These are phyloP conservation scores for Gephyroberyx darwinii DNA, from an alignment of 2,797 vertebrate genomes.

Conservation along the genomic window DNA sequence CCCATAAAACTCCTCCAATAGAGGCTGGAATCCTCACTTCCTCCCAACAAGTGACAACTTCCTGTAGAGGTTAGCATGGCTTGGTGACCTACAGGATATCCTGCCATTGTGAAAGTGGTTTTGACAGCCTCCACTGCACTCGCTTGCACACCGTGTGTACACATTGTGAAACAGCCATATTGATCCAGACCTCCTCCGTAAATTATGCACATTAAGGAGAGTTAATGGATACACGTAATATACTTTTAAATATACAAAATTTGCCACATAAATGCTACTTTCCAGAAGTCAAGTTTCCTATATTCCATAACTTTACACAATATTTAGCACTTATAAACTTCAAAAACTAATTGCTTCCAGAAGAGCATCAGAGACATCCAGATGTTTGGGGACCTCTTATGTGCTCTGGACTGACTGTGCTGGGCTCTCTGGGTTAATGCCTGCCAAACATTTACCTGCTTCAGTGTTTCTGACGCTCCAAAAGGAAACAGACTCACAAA, in stretches of 20 bases:
- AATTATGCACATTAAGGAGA: constrained; percentile 44
- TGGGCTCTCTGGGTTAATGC: constrained; percentile 71
- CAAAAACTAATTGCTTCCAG: constrained; percentile 69
- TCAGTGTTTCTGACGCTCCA: constrained; percentile 68
- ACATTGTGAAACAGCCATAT: constrained; percentile 43
- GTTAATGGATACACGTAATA: not conserved
- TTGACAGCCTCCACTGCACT: constrained; percentile 69
- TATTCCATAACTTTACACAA: constrained; percentile 34
- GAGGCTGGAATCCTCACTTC: constrained; percentile 78
- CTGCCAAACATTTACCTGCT: constrained; percentile 78
- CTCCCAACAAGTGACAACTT: constrained; percentile 80
- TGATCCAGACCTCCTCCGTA: constrained; percentile 18
- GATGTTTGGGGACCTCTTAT: constrained; percentile 77
- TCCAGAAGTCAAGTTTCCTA: constrained; percentile 16
- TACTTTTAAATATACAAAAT: not conserved
- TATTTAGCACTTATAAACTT: constrained; percentile 51
- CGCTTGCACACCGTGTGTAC: constrained; percentile 58
- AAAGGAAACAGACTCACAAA: constrained; percentile 69
- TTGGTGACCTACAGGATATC: constrained; percentile 83
- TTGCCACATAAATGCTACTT: not conserved
- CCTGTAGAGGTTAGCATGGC: constrained; percentile 75
- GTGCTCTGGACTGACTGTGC: constrained; percentile 57
- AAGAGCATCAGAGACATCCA: constrained; percentile 72
- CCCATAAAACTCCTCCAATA: constrained; percentile 52
- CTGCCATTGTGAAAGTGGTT: constrained; percentile 82